phyloP scores from a whole-genome alignment of 2,113 vertebrate genomes.

The Gambusia holbrooki region DNA sequence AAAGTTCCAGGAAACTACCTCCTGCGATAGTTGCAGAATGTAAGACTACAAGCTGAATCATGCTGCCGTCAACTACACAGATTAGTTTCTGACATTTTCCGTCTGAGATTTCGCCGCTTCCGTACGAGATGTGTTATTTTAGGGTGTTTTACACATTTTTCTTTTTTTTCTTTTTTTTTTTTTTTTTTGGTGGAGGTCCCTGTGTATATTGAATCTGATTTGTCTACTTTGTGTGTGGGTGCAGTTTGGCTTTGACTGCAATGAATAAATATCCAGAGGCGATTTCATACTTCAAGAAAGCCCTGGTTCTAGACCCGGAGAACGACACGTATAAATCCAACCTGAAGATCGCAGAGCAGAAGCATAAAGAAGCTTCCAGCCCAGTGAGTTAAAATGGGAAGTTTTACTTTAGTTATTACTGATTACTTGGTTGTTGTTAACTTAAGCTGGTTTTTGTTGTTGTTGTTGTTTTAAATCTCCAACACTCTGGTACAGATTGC shows the following conservation, averaged over 20 bases:
- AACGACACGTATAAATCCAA: slow-evolving; percentile 98
- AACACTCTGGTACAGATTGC: slow-evolving; percentile 81
- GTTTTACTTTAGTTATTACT: not conserved
- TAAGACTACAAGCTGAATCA: no score
- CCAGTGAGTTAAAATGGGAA: slow-evolving; percentile 83
- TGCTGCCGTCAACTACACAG: no score
- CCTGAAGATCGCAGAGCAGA: slow-evolving; percentile 96
- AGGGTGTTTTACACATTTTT: no score
- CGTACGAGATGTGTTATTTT: no score
- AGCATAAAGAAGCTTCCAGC: slow-evolving; percentile 90
- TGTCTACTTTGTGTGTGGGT: slow-evolving; percentile 34
- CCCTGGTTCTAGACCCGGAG: slow-evolving; percentile 93
- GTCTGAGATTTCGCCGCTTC: no score
- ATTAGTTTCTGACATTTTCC: no score
- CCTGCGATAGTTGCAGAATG: no score
- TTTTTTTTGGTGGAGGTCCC: no score
- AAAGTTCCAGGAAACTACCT: no score
- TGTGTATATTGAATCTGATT: not conserved
- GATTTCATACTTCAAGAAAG: slow-evolving; percentile 94
- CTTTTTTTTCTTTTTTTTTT: no score
- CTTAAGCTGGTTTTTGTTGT: not conserved
- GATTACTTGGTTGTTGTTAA: not conserved
- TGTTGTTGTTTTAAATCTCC: not conserved
- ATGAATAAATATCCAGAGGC: slow-evolving; percentile 96
- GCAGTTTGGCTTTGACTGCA: slow-evolving; percentile 90